Evolutionary conservation across 2,113 vertebrate species (phyloP), one percentile per base, ranked within the genome.

Genomic region (Rissa tridactyla): DNA sequence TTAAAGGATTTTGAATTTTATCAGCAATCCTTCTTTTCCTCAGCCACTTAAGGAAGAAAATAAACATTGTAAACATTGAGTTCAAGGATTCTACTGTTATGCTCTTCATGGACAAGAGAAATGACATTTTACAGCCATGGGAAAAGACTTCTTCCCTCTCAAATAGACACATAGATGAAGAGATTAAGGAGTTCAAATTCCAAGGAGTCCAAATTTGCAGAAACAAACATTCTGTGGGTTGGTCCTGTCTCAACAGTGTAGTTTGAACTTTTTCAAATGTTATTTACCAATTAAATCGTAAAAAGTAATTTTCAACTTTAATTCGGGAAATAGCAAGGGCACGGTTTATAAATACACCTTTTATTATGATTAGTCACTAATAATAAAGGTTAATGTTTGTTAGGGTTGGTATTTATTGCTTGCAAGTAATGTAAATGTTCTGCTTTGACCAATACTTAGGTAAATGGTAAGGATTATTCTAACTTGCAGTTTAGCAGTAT

Each of bases 381-480:
- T 65, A 88, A 34, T 82, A 94, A 93, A 94, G 61, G 84, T 96
- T 97, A 97, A 97, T 94, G 84, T 95, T 96, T 97, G 76, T 58
- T 93, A 58, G 34, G 22, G 23, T 68, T 96, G 93, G 94, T 77
- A 94, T 95, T 97, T 97, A 96, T 42, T 88, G 75, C 93, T 86
- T 91, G 61, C 57, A 71, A 71, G 75, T 52, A 79, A 78, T 65
- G 34, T 32, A 34, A 1, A 2, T 9, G 18, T 44, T 88, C 44
- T 73, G 42, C 71, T 90, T 83, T 88, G 82, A 78, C 54, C 68
- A 64, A 6, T n/a, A 6, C 40, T 66, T 58, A 44, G 55, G 27
- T 32, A 65, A 65, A 34, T 32, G 5, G 23, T 38, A 54, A 92
- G 32, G 76, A 46, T 51, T 11, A 12, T 61, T 61, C 23, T 5